phyloP scores from a whole-genome alignment of 2,797 vertebrate species.

The Myotis pilosus region DNA sequence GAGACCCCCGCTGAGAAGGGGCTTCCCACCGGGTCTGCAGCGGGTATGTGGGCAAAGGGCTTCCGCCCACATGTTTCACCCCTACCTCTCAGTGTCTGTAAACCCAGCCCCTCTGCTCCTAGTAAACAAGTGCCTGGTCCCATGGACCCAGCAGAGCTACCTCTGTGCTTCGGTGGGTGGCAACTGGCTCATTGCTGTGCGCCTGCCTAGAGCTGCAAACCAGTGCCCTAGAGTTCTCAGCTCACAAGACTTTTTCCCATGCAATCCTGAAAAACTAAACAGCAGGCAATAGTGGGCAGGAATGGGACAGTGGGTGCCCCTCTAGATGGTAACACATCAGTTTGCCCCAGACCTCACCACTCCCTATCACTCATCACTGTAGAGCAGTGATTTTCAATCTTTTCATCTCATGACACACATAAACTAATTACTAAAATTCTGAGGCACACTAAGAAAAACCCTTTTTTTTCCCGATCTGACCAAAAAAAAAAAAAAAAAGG shows the following conservation, averaged over 20 bases:
- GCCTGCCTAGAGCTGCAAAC: neutral
- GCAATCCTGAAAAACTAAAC: neutral
- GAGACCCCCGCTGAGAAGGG: neutral
- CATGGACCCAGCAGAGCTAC: neutral
- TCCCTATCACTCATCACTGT: neutral
- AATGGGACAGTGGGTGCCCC: neutral
- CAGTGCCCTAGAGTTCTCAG: neutral
- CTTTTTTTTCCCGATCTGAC: no score
- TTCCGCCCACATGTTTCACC: neutral
- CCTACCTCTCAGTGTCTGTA: neutral
- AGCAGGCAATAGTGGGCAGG: neutral
- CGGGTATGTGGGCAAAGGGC: neutral
- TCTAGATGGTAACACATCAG: accelerated
- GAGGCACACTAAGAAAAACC: no score
- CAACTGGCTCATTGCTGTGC: accelerated
- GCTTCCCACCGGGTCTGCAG: neutral
- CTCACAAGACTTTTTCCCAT: neutral
- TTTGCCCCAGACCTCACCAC: neutral
- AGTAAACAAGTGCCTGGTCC: neutral
- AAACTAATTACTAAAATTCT: neutral
- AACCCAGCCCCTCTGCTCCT: no score
- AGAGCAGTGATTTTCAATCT: neutral
- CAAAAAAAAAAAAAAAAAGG: no score
- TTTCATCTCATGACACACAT: neutral
- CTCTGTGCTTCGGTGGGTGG: neutral